Conservation (phyloP, 1,140 invertebrate species). For the Lordiphosa mommai region DNA sequence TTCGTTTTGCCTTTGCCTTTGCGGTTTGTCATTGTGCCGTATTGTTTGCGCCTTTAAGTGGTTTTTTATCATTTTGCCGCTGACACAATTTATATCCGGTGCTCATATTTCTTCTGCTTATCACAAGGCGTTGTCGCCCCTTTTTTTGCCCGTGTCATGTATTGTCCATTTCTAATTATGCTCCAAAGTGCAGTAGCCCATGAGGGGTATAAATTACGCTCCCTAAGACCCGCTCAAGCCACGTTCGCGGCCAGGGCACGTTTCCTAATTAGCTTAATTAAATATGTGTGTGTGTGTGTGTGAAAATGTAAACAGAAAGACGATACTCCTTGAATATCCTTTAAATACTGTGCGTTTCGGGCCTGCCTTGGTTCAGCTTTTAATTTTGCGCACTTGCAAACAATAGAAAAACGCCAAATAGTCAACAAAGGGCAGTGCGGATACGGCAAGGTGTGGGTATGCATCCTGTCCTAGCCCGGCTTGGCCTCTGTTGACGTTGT, state of each 20-base stretch:
- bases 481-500: conserved; percentile 67
- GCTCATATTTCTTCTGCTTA: conserved; percentile 79
- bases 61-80: conserved; percentile 79
- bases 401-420: conserved; percentile 62
- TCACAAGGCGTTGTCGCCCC: conserved; percentile 43
- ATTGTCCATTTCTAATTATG: conserved; percentile 67
- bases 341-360: conserved; percentile 31
- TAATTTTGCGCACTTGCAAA: conserved; percentile 74
- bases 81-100: conserved; percentile 79
- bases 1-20: conserved; percentile 6
- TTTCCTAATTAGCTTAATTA: conserved; percentile 75
- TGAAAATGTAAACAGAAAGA: conserved; percentile 64
- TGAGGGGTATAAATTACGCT: conserved; percentile 63
- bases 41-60: conserved; percentile 79
- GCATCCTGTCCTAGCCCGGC: conserved; percentile 32
- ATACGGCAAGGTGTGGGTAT: conserved; percentile 52
- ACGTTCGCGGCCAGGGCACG: conserved; percentile 53
- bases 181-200: conserved; percentile 64
- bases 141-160: conserved; percentile 39
- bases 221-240: conserved; percentile 54
- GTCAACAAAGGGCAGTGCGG: conserved; percentile 55
- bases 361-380: conserved; percentile 30
- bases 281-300: conserved; percentile 51
- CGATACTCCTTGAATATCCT: conserved; percentile 24
- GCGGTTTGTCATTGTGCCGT: conserved; percentile 77